Percentiles rank a stretch among this genome's conserved stretches.
Evolutionary conservation across 2,113 vertebrate species (phyloP).

Genomic region (Myiozetetes cayanensis): DNA sequence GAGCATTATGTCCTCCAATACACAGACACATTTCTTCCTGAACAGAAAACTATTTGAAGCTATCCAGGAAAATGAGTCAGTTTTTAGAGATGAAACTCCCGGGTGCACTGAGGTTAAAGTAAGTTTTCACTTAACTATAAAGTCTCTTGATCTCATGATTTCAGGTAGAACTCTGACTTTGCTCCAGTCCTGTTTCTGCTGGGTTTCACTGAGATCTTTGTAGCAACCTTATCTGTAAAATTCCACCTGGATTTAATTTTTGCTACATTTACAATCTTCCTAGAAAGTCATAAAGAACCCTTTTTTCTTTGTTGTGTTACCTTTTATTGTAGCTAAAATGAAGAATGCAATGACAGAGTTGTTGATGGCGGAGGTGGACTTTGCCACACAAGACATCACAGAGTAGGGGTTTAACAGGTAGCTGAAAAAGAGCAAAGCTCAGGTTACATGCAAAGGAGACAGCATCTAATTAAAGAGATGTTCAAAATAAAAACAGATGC

Average conservation of each 20-base stretch:
- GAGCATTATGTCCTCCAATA: not conserved
- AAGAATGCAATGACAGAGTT: slow-evolving; percentile 90
- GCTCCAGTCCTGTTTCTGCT: not conserved
- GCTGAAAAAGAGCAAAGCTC: slow-evolving; percentile 72
- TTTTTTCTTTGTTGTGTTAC: slow-evolving; percentile 62
- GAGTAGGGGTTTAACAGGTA: slow-evolving; percentile 97
- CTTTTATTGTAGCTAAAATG: slow-evolving; percentile 91
- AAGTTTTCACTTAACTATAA: not conserved
- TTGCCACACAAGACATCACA: slow-evolving; percentile 94
- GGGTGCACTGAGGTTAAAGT: not conserved
- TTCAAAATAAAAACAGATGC: not conserved
- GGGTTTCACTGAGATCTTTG: not conserved
- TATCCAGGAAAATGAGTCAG: not conserved
- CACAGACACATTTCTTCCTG: not conserved
- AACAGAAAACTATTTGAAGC: not conserved
- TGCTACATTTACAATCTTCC: not conserved
- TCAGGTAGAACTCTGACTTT: not conserved
- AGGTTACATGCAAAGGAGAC: not conserved
- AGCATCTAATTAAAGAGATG: not conserved
- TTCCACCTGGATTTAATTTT: not conserved
- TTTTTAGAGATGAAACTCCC: not conserved
- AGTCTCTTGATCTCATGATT: not conserved
- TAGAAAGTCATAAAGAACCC: not conserved
- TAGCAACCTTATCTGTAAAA: not conserved
- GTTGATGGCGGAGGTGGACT: slow-evolving; percentile 95